A percentile compares a stretch with the other conserved stretches of the same genome.
Conservation (phyloP, 1,140 invertebrate genomes). For the Oryzaephilus surinamensis region DNA sequence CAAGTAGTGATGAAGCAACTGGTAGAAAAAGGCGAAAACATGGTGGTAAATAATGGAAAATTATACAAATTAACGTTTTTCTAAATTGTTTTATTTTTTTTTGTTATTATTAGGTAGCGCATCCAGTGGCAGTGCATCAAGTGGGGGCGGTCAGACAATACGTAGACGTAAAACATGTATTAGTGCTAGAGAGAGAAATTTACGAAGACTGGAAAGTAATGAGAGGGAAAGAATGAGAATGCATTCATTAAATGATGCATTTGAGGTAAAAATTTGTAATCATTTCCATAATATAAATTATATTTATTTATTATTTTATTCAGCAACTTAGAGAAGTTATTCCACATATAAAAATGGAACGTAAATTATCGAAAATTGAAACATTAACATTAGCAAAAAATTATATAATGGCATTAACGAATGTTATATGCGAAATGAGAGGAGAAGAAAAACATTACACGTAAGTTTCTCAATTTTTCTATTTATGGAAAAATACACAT, state of each 20-base stretch:
- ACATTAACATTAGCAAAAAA: conserved; percentile 85
- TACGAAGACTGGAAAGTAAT: conserved; percentile 80
- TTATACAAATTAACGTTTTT: neutral
- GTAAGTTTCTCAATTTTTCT: conserved; percentile 18
- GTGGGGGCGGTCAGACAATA: conserved; percentile 29
- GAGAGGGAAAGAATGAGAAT: conserved; percentile 85
- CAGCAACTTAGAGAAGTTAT: conserved; percentile 81
- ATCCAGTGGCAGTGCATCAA: conserved; percentile 32
- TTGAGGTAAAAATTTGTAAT: conserved; percentile 51
- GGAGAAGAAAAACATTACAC: conserved; percentile 38
- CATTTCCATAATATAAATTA: conserved; percentile 1
- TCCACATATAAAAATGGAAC: conserved; percentile 80
- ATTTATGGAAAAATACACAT: neutral
- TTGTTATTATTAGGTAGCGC: conserved; percentile 28
- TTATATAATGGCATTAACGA: conserved; percentile 86
- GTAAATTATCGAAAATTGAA: conserved; percentile 82
- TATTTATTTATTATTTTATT: conserved; percentile 34
- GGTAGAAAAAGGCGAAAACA: conserved; percentile 33
- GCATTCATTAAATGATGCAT: conserved; percentile 87
- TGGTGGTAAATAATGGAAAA: conserved; percentile 24
- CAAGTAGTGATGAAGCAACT: conserved; percentile 34
- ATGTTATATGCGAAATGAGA: conserved; percentile 58
- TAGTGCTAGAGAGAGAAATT: conserved; percentile 69
- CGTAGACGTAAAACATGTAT: conserved; percentile 46
- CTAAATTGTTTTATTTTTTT: conserved; percentile 6